Evolutionary conservation across 2,888 invertebrate species (phyloP).

Genomic region (Thera obeliscata): DNA sequence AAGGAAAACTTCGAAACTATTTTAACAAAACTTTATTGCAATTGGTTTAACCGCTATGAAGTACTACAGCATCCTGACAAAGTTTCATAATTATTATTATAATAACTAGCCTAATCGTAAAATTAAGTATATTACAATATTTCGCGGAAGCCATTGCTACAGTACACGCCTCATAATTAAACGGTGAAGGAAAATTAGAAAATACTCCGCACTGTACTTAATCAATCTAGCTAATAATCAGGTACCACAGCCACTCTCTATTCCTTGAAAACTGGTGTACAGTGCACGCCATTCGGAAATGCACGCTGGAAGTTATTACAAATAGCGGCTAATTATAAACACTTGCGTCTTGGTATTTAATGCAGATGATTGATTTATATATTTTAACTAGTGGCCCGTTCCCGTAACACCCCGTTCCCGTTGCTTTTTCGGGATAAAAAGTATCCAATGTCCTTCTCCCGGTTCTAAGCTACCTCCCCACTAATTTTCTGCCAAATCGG

Average conservation of each 20-base stretch:
- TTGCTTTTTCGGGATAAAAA: no score
- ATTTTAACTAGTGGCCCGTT: no score
- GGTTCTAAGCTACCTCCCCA: no score
- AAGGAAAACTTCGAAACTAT: not conserved
- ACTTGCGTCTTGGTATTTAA: no score
- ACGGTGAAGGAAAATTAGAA: conserved; percentile 30
- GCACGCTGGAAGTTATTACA: not conserved
- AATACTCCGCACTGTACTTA: conserved; percentile 26
- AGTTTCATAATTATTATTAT: not conserved
- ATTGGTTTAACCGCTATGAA: not conserved
- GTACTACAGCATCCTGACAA: not conserved
- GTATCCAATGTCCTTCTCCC: no score
- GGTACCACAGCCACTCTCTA: conserved; percentile 23
- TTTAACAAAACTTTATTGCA: not conserved
- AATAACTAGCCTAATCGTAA: conserved; percentile 9
- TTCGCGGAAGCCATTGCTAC: conserved; percentile 9
- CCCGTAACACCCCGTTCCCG: no score
- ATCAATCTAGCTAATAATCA: conserved; percentile 33
- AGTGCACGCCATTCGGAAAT: conserved; percentile 6
- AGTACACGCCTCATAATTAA: conserved; percentile 15
- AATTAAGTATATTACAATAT: conserved; percentile 1
- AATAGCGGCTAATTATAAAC: no score
- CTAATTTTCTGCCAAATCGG: no score
- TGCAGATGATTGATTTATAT: no score
- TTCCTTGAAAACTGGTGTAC: conserved; percentile 30